phyloP scores from a whole-genome alignment of 37 sponge, comb jelly and placozoan genomes.

The Hormiphora californensis region DNA sequence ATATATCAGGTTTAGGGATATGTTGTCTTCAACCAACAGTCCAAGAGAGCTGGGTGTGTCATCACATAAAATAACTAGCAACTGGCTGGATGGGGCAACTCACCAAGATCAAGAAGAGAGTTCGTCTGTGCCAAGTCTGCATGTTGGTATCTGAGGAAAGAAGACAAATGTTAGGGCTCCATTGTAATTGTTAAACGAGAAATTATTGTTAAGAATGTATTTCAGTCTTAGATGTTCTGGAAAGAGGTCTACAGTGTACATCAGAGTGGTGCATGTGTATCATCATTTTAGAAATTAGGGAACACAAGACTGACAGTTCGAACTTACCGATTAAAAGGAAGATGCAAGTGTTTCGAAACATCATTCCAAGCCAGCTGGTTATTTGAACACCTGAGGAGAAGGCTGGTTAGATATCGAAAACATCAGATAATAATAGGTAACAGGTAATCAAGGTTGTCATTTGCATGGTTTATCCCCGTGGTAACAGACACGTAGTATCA shows the following conservation, averaged over 20 bases:
- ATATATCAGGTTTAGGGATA: constrained; percentile 19
- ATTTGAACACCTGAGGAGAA: too few species aligned
- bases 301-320: not conserved
- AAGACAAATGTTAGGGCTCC: too few species aligned
- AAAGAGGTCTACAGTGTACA: constrained; percentile 13
- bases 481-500: constrained; percentile 48
- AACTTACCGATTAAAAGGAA: too few species aligned
- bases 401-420: too few species aligned
- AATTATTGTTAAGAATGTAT: not conserved
- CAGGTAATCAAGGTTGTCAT: not conserved
- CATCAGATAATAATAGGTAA: too few species aligned
- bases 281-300: constrained; percentile 16
- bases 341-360: too few species aligned
- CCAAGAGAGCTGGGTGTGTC: constrained; percentile 56
- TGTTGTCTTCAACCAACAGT: constrained; percentile 51
- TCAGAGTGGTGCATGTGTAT: constrained; percentile 55
- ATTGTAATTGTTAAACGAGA: too few species aligned
- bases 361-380: too few species aligned
- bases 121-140: too few species aligned
- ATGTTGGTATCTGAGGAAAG: too few species aligned
- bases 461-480: constrained; percentile 55
- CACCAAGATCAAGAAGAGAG: too few species aligned
- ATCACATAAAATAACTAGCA: not conserved
- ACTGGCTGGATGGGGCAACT: too few species aligned
- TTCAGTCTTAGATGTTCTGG: constrained; percentile 56